Percentiles rank a stretch among this genome's conserved stretches.
phyloP scores from a whole-genome alignment of 2,888 invertebrate genomes.

The Heliconius cydno region DNA sequence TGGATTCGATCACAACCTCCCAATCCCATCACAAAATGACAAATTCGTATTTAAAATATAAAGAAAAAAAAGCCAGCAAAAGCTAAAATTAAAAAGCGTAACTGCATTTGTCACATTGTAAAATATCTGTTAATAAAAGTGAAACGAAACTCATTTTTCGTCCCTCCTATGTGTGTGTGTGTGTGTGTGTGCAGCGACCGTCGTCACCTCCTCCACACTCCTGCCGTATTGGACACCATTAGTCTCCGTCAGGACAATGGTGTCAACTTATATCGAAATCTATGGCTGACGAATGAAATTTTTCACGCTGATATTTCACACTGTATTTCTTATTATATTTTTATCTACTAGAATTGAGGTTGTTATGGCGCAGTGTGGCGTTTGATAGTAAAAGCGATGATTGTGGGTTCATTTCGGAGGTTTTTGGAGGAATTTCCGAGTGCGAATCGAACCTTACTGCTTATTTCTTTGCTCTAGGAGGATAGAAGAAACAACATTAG shows the following conservation, averaged over 20 bases:
- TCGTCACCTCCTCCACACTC: constrained; percentile 8
- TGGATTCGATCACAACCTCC: no score
- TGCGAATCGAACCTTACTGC: no score
- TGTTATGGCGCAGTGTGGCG: neutral
- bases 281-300: constrained; percentile 2
- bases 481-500: no score
- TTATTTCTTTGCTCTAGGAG: no score
- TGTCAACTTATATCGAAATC: constrained; percentile 3
- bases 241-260: constrained; percentile 25
- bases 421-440: no score
- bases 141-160: constrained; percentile 22
- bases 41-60: neutral
- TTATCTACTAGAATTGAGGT: neutral
- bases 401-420: no score
- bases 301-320: constrained; percentile 11
- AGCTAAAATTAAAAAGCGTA: neutral
- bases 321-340: neutral
- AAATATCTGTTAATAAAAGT: constrained; percentile 20
- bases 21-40: no score
- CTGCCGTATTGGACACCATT: constrained; percentile 25
- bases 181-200: neutral
- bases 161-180: neutral
- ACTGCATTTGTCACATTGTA: constrained; percentile 19
- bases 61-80: neutral
- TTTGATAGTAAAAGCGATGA: no score